Evolutionary conservation across 2,888 invertebrate genomes (phyloP).

Genomic region (Volucella inflata): DNA sequence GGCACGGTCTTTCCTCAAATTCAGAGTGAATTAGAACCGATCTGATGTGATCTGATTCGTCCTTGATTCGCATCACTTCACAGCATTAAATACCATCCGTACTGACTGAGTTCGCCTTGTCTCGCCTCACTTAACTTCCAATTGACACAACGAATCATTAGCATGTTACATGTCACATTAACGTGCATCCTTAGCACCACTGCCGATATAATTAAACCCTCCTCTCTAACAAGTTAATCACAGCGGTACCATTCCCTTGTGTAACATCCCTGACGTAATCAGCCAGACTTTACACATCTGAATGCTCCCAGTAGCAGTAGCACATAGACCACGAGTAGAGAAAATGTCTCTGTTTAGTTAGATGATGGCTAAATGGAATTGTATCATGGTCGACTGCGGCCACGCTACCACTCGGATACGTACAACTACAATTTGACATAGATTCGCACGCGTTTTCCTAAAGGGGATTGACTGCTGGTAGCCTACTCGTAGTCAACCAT

Average conservation of each 20-base stretch:
- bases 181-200: conserved; percentile 48
- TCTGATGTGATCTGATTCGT: conserved; percentile 9
- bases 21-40: background rate
- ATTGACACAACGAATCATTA: conserved; percentile 63
- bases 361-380: conserved; percentile 68
- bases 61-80: conserved; percentile 12
- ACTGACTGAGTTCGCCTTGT: conserved; percentile 1
- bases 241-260: conserved; percentile 20
- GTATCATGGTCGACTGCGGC: conserved; percentile 66
- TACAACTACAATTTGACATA: conserved; percentile 70
- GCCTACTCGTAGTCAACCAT: conserved; percentile 45
- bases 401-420: conserved; percentile 29
- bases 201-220: conserved; percentile 69
- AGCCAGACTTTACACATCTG: background rate
- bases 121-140: conserved; percentile 37
- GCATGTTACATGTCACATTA: conserved; percentile 75
- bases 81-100: conserved; percentile 41
- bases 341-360: conserved; percentile 62
- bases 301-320: background rate
- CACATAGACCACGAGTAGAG: conserved; percentile 1
- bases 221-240: conserved; percentile 74
- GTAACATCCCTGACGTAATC: background rate
- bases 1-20: conserved; percentile 18
- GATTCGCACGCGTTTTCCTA: conserved; percentile 47
- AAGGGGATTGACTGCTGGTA: too few species aligned